phyloP scores from a whole-genome alignment of 2,113 vertebrate genomes.

The Nicator chloris region DNA sequence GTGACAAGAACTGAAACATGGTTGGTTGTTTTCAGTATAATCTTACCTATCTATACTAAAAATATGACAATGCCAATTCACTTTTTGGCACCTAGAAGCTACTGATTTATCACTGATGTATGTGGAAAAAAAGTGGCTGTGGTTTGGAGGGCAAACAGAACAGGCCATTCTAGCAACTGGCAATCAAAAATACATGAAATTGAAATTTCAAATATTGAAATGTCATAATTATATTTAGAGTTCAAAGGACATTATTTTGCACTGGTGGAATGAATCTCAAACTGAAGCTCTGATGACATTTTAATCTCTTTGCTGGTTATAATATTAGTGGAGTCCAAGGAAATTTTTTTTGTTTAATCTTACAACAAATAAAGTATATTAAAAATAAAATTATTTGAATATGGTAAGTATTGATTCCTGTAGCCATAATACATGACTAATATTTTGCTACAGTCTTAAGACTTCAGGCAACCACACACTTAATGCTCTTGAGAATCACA shows the following conservation, averaged over 20 bases:
- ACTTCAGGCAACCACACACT: not conserved
- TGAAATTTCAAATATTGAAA: too few species aligned
- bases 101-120: not conserved
- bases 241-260: slow-evolving; percentile 56
- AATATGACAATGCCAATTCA: not conserved
- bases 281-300: slow-evolving; percentile 29
- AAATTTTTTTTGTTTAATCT: not conserved
- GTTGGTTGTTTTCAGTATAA: not conserved
- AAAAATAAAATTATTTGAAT: not conserved
- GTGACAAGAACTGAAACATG: not conserved
- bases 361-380: not conserved
- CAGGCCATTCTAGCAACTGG: not conserved
- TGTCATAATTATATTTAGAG: slow-evolving; percentile 39
- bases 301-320: slow-evolving; percentile 3
- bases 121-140: not conserved
- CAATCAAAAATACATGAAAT: not conserved
- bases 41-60: not conserved
- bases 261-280: slow-evolving; percentile 36
- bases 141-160: not conserved
- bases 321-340: not conserved
- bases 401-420: not conserved
- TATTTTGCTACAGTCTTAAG: not conserved
- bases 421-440: not conserved
- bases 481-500: not conserved
- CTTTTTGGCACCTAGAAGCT: not conserved